Percentiles rank a stretch among this genome's conserved stretches.
Conservation (phyloP, 2,113 vertebrate genomes). For the Psephotus haematonotus region DNA sequence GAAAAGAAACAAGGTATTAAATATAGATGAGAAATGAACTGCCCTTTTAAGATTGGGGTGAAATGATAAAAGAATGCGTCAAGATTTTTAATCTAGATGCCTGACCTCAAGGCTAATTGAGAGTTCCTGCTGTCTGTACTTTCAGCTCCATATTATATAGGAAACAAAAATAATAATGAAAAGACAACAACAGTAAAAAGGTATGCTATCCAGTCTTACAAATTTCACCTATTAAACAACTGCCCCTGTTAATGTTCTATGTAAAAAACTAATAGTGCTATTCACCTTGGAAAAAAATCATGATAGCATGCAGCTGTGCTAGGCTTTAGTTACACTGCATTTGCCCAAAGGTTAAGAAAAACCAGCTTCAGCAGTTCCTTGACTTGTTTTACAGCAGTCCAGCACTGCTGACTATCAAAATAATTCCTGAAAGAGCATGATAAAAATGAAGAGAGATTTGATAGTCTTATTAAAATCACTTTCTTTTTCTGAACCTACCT, state of each 20-base stretch:
- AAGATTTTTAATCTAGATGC: conserved; percentile 26
- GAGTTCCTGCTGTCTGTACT: not conserved
- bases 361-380: not conserved
- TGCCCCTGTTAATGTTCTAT: not conserved
- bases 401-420: not conserved
- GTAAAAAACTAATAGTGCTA: not conserved
- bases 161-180: not conserved
- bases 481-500: not conserved
- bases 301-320: not conserved
- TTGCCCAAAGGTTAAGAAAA: not conserved
- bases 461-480: not conserved
- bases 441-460: not conserved
- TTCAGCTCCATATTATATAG: not conserved
- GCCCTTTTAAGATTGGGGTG: conserved; percentile 24
- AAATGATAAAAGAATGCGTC: conserved; percentile 16
- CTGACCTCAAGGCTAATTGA: conserved; percentile 47
- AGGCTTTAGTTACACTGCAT: too few relatives aligned
- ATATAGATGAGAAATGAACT: conserved; percentile 29
- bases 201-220: not conserved
- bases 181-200: not conserved
- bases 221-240: not conserved
- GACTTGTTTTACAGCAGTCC: not conserved
- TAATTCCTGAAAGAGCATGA: not conserved
- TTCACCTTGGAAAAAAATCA: not conserved
- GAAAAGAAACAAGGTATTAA: conserved; percentile 44